Percentiles rank a stretch among this genome's conserved stretches.
Evolutionary conservation across 2,888 invertebrate genomes (phyloP).

Genomic region (Adelognathus sp.): DNA sequence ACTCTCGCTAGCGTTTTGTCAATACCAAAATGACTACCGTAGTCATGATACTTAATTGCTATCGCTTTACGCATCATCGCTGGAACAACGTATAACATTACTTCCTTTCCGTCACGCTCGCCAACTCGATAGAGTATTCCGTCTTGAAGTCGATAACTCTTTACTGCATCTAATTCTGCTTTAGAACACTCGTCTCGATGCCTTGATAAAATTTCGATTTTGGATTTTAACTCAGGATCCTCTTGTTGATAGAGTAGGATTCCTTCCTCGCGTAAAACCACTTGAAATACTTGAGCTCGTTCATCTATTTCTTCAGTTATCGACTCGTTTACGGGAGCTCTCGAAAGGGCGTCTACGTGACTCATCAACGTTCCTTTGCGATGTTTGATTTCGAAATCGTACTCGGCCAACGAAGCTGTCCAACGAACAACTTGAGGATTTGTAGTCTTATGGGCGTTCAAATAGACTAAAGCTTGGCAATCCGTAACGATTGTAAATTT

Average conservation of each 20-base stretch:
- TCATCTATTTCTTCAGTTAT: not conserved
- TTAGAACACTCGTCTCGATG: not conserved
- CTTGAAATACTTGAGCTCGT: constrained; percentile 39
- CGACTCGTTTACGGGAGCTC: constrained; percentile 49
- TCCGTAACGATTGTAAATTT: constrained; percentile 58
- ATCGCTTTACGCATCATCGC: constrained; percentile 46
- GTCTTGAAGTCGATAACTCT: not conserved
- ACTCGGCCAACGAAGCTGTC: constrained; percentile 18
- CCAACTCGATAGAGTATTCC: constrained; percentile 5
- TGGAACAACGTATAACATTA: constrained; percentile 28
- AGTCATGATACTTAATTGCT: too few relatives aligned
- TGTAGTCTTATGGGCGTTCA: too few relatives aligned
- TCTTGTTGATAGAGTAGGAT: not conserved
- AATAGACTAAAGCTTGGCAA: too few relatives aligned
- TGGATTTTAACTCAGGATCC: not conserved
- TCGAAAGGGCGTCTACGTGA: too few relatives aligned
- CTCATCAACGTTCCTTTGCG: too few relatives aligned
- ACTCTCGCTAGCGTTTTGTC: too few relatives aligned
- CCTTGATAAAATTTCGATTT: constrained; percentile 2
- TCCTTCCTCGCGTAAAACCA: constrained; percentile 4
- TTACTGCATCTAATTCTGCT: not conserved
- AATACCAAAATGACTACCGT: too few relatives aligned
- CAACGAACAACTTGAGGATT: constrained; percentile 14
- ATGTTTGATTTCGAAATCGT: constrained; percentile 56
- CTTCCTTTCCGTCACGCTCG: constrained; percentile 4